These are phyloP conservation scores for Notoglanidium macrostoma DNA, from an alignment of 2,797 vertebrate species.

Conservation along the genomic window DNA sequence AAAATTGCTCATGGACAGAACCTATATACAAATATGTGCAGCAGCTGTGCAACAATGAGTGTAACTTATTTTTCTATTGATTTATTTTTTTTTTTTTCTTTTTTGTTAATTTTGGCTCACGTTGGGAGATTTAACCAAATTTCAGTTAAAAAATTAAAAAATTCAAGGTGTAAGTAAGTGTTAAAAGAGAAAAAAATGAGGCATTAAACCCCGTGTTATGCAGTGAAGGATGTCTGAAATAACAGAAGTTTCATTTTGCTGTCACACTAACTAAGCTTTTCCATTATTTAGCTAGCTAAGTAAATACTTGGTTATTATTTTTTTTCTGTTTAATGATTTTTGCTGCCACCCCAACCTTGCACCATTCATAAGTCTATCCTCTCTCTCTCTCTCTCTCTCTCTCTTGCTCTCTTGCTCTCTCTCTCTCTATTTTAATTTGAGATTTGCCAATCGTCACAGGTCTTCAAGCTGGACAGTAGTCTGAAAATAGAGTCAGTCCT, in stretches of 20 bases:
- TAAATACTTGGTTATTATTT: not conserved
- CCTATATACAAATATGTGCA: not conserved
- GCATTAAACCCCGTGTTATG: not conserved
- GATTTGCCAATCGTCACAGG: not conserved
- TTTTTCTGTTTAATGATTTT: not conserved
- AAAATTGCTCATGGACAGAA: not conserved
- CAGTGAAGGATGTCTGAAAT: not conserved
- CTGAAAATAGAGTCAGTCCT: not conserved
- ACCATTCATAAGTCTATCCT: too few relatives aligned
- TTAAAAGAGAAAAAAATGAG: too few relatives aligned
- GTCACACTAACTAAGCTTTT: not conserved
- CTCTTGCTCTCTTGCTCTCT: constrained; percentile 3
- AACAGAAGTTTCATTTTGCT: not conserved
- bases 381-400: not conserved
- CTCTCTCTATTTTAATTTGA: not conserved
- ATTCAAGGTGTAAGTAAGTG: not conserved
- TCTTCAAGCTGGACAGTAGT: not conserved
- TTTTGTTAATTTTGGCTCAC: not conserved
- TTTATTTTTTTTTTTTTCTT: not conserved
- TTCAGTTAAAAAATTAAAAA: not conserved
- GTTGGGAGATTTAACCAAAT: not conserved
- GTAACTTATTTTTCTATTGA: not conserved
- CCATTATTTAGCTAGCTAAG: not conserved
- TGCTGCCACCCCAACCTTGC: not conserved
- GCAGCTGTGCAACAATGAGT: not conserved